Conservation (phyloP, 2,113 vertebrate species). For the Ochotona curzoniae region DNA sequence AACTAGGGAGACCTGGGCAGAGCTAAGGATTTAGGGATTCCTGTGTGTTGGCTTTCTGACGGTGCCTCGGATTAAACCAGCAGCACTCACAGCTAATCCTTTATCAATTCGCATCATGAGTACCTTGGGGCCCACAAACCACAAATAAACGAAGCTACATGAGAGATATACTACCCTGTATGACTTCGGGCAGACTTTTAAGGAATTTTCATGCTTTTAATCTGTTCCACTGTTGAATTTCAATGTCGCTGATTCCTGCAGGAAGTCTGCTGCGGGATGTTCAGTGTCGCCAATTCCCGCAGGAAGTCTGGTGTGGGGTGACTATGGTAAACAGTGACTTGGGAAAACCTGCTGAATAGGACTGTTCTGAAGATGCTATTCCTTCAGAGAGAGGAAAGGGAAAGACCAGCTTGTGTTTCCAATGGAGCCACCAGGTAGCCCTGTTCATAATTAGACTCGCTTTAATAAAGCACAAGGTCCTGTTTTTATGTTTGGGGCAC, state of each 20-base stretch:
- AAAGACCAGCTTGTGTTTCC: slow-evolving; percentile 83
- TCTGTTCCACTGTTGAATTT: slow-evolving; percentile 86
- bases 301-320: slow-evolving; percentile 77
- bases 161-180: slow-evolving; percentile 78
- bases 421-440: slow-evolving; percentile 75
- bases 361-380: slow-evolving; percentile 79
- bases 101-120: slow-evolving; percentile 87
- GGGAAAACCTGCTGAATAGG: slow-evolving; percentile 75
- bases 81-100: slow-evolving; percentile 85
- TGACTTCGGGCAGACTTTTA: slow-evolving; percentile 87
- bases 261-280: slow-evolving; percentile 78
- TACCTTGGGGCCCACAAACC: slow-evolving; percentile 88
- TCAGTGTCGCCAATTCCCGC: slow-evolving; percentile 85
- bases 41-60: slow-evolving; percentile 78
- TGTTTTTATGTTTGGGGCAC: slow-evolving; percentile 61
- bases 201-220: slow-evolving; percentile 88
- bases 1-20: slow-evolving; percentile 60
- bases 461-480: slow-evolving; percentile 78
- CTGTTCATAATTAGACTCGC: slow-evolving; percentile 83
- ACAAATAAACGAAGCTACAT: slow-evolving; percentile 85
- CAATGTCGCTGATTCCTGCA: slow-evolving; percentile 85
- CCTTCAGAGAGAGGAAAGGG: slow-evolving; percentile 57
- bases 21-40: slow-evolving; percentile 77
- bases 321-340: slow-evolving; percentile 67
- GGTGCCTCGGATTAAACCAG: slow-evolving; percentile 84